Percentiles rank a stretch among this genome's conserved stretches.
Evolutionary conservation across 1,140 invertebrate species (phyloP).

Genomic region (Nasonia longicornis): DNA sequence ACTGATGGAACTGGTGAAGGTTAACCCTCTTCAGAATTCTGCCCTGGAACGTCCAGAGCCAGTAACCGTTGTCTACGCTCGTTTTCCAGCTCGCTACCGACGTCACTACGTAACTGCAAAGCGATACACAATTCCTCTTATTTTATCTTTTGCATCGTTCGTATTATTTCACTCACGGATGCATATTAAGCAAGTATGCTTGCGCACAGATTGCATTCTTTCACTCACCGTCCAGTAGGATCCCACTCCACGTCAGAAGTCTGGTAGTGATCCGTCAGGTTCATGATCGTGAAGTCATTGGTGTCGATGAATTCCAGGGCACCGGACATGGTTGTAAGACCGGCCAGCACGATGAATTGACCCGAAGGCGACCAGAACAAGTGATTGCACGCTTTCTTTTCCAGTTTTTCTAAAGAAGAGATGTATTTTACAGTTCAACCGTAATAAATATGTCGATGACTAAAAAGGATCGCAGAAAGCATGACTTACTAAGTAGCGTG

Average conservation of each 20-base stretch:
- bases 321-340: slow-evolving; percentile 85
- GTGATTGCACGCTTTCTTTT: slow-evolving; percentile 92
- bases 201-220: not conserved
- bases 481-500: slow-evolving; percentile 80
- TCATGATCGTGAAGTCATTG: slow-evolving; percentile 94
- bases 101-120: slow-evolving; percentile 86
- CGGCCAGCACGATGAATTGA: slow-evolving; percentile 95
- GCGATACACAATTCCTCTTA: not conserved
- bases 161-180: too few species aligned
- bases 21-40: slow-evolving; percentile 85
- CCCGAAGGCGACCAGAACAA: slow-evolving; percentile 97
- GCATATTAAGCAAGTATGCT: too few species aligned
- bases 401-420: slow-evolving; percentile 79
- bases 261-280: slow-evolving; percentile 92
- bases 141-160: not conserved
- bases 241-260: slow-evolving; percentile 99
- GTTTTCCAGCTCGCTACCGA: slow-evolving; percentile 96
- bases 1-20: slow-evolving; percentile 92
- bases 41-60: slow-evolving; percentile 98
- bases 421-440: slow-evolving; percentile 38
- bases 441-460: not conserved
- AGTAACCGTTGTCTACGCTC: slow-evolving; percentile 96
- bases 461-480: not conserved
- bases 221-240: slow-evolving; percentile 86
- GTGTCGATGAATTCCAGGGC: slow-evolving; percentile 96